Conservation (phyloP, 2,113 vertebrate genomes). For the Eurypyga helias region DNA sequence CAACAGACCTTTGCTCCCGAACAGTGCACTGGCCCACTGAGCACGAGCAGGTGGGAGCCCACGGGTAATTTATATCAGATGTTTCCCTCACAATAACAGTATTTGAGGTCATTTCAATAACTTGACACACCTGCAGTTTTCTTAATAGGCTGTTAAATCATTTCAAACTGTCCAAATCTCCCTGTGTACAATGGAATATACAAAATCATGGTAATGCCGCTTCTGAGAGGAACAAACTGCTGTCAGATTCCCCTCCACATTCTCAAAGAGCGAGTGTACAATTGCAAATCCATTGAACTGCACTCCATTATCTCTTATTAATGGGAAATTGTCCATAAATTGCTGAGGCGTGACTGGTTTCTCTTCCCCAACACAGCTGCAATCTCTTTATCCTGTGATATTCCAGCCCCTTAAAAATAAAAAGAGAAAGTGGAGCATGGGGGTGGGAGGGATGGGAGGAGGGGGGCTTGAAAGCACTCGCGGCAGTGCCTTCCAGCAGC, state of each 20-base stretch:
- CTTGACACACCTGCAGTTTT: neutral
- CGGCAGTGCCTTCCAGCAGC: neutral
- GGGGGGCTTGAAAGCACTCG: neutral
- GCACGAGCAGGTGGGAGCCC: neutral
- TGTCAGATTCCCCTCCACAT: constrained; percentile 36
- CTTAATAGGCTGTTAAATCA: neutral
- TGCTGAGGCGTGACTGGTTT: constrained; percentile 75
- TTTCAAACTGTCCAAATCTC: constrained; percentile 44
- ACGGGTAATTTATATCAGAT: neutral
- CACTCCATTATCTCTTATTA: constrained; percentile 79
- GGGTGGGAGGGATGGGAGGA: neutral
- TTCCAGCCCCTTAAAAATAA: constrained; percentile 55
- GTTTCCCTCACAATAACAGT: neutral
- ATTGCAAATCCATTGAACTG: constrained; percentile 72
- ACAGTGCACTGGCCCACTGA: accelerated
- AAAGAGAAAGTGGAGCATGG: neutral
- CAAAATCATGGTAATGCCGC: constrained; percentile 61
- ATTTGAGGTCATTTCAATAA: neutral
- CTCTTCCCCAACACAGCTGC: constrained; percentile 74
- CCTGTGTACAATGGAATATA: neutral
- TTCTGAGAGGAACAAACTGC: constrained; percentile 61
- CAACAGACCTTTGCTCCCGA: neutral
- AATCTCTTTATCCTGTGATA: constrained; percentile 69
- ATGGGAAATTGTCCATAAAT: constrained; percentile 81
- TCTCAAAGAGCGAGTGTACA: constrained; percentile 64